Conservation (phyloP, 2,797 vertebrate species). For the Notamacropus eugenii region DNA sequence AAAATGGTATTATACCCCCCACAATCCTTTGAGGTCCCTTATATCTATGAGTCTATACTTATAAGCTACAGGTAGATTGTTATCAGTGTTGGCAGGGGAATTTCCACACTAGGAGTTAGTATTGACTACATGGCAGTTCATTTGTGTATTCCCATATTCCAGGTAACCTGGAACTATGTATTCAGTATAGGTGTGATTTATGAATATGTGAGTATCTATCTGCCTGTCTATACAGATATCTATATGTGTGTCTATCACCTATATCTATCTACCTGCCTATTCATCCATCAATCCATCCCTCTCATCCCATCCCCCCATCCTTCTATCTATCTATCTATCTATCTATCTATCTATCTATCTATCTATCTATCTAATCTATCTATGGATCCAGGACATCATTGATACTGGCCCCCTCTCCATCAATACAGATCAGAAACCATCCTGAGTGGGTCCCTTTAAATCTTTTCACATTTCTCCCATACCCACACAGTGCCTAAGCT, state of each 20-base stretch:
- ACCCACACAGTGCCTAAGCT: background rate
- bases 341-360: background rate
- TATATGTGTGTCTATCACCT: background rate
- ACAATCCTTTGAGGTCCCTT: background rate
- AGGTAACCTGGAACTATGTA: background rate
- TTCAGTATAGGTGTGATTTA: background rate
- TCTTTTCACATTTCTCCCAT: background rate
- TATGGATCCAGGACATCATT: background rate
- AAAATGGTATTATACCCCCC: background rate
- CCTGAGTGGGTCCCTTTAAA: background rate
- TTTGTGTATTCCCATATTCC: background rate
- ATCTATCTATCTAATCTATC: background rate
- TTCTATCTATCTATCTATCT: background rate
- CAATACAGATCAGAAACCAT: background rate
- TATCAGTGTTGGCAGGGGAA: background rate
- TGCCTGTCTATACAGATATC: background rate
- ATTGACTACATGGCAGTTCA: background rate
- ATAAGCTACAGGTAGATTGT: background rate
- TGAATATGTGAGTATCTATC: background rate
- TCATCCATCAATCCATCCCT: background rate
- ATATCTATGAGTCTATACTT: background rate
- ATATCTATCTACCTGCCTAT: background rate
- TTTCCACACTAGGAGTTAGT: background rate
- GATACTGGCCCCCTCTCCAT: background rate
- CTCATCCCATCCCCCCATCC: too few species aligned